Conservation (phyloP, 2,113 vertebrate species). For the Clupea harengus region DNA sequence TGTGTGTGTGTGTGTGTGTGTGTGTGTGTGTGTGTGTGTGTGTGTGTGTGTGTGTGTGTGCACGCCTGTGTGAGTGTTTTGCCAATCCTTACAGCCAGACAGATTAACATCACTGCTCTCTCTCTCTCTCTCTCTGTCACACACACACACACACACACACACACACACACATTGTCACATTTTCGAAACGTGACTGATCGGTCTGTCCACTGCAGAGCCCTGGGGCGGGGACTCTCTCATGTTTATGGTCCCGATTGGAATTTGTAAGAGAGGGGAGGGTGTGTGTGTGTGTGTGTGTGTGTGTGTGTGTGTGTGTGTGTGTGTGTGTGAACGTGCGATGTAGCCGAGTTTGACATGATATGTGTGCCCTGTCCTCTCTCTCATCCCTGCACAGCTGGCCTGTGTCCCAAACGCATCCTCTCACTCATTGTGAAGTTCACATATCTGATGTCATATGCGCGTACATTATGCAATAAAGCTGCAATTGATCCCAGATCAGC, state of each 20-base stretch:
- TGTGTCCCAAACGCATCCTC: background rate
- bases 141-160: constrained; percentile 24
- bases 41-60: background rate
- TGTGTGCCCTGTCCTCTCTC: background rate
- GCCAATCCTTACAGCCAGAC: background rate
- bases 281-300: background rate
- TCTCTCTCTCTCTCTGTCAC: background rate
- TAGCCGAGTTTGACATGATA: background rate
- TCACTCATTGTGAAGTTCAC: background rate
- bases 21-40: constrained; percentile 11
- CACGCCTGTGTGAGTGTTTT: background rate
- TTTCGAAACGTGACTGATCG: constrained; percentile 30
- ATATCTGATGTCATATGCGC: background rate
- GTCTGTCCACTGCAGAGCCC: constrained; percentile 4
- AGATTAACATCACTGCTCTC: background rate
- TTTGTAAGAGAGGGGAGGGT: background rate
- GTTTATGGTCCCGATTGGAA: constrained; percentile 31
- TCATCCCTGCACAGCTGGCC: background rate
- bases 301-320: background rate
- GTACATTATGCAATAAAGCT: background rate
- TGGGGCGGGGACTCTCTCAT: constrained; percentile 33
- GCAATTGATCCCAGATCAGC: background rate
- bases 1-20: constrained; percentile 7
- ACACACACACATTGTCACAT: constrained; percentile 25
- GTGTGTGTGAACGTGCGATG: background rate